Evolutionary conservation across 2,888 invertebrate species (phyloP).

Genomic region (Ryuthela nishihirai): DNA sequence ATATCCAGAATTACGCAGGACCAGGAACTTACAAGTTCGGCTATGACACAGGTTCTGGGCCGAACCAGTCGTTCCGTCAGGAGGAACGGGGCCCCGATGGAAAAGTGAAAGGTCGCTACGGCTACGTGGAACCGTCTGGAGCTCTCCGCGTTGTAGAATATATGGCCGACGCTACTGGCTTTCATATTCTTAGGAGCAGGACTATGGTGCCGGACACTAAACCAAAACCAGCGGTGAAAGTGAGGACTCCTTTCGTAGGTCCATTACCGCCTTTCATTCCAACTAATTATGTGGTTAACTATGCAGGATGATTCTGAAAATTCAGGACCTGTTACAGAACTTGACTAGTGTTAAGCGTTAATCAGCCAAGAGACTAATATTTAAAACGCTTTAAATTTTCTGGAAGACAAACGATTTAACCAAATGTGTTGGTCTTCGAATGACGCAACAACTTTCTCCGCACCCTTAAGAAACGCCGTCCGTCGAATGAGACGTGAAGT

Average conservation of each 20-base stretch:
- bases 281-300: slow-evolving; percentile 29
- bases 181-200: slow-evolving; percentile 30
- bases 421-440: too few relatives aligned
- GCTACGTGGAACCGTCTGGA: slow-evolving; percentile 37
- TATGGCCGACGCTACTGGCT: slow-evolving; percentile 28
- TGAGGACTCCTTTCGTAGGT: slow-evolving; percentile 33
- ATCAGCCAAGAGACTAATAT: too few relatives aligned
- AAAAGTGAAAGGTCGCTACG: slow-evolving; percentile 29
- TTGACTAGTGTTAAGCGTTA: too few relatives aligned
- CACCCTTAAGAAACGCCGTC: too few relatives aligned
- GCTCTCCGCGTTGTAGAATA: slow-evolving; percentile 35
- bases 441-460: too few relatives aligned
- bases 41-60: slow-evolving; percentile 37
- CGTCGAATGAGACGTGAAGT: too few relatives aligned
- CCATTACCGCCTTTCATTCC: slow-evolving; percentile 37
- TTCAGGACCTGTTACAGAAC: too few relatives aligned
- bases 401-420: too few relatives aligned
- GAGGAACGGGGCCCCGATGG: slow-evolving; percentile 31
- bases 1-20: slow-evolving; percentile 34
- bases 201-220: slow-evolving; percentile 34
- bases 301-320: slow-evolving; percentile 25
- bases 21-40: slow-evolving; percentile 38
- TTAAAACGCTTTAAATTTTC: too few relatives aligned
- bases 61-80: slow-evolving; percentile 33
- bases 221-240: slow-evolving; percentile 31